Base-by-base conservation (phyloP, 2,888 invertebrate genomes). In the Perizoma flavofasciatum region DNA sequence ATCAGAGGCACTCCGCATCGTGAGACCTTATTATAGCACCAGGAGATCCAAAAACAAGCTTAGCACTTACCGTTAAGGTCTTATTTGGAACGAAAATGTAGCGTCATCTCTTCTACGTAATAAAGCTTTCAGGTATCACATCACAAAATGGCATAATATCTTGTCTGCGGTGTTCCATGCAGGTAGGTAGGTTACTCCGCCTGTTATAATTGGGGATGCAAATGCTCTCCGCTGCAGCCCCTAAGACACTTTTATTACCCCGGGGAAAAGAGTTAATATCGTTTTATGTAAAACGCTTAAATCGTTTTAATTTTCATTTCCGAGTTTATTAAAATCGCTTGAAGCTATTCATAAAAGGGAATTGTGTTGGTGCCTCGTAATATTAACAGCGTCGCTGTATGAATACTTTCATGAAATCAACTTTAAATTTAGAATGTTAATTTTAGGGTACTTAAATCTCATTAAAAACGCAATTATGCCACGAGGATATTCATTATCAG, bases 231-330 rank as follows among this genome's bases (percentile, higher is more conserved):
- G 62, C 66, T 79, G 81, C 82, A 75, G 72, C 72, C 77, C 71
- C 73, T 75, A 67, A 81, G 81, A 81, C 81, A 78, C 80, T 86
- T 88, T 86, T 86, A 88, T 83, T 80, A 76, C 81, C 49, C 59
- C 68, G 73, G 70, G 68, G 75, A 70, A 77, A 79, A 80, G 82
- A 84, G 81, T 85, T 86, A 85, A 83, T 85, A 83, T 78, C 73
- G 69, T 71, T 82, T 82, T 79, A 81, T 82, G 82, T 83, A 81
- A 83, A 83, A 77, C 76, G 73, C 65, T 74, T 73, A 72, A 69
- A 74, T 73, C 73, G 75, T 66, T 80, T 75, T 77, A 71, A 78
- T 79, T 79, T 77, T 69, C 59, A 71, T 72, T 67, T 69, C 50
- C 55, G 64, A 66, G 73, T 76, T 73, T 68, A 68, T 66, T 66